Conservation (phyloP, 2,113 vertebrate genomes). For the Sigmodon hispidus region DNA sequence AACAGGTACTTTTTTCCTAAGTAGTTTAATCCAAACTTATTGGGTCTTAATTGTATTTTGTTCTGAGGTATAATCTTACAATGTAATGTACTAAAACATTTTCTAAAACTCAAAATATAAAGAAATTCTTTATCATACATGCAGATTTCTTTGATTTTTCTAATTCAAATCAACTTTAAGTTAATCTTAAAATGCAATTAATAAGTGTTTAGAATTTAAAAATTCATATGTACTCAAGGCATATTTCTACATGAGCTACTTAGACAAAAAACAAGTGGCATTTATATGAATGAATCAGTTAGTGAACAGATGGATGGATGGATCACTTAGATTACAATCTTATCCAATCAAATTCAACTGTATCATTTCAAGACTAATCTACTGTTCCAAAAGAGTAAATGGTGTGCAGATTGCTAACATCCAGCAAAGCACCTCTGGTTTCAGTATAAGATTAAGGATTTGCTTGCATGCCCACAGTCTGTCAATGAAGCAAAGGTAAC, state of each 20-base stretch:
- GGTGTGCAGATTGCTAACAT: background rate
- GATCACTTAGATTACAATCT: background rate
- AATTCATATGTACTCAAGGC: background rate
- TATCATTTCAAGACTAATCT: background rate
- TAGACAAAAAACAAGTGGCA: background rate
- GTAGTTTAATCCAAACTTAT: background rate
- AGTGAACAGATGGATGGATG: background rate
- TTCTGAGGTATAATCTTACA: background rate
- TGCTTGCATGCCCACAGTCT: background rate
- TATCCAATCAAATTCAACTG: background rate
- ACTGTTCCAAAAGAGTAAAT: background rate
- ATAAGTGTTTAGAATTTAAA: slow-evolving; percentile 11
- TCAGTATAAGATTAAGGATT: background rate
- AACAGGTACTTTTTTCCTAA: background rate
- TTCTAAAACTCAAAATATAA: background rate
- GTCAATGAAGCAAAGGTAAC: background rate
- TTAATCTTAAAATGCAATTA: slow-evolving; percentile 13
- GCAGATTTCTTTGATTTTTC: background rate
- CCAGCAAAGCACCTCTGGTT: background rate
- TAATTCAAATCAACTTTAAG: slow-evolving; percentile 25
- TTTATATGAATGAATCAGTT: background rate
- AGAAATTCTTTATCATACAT: no score
- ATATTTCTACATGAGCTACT: background rate
- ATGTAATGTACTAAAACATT: background rate
- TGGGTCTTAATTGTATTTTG: background rate